Base-by-base conservation (phyloP, 2,113 vertebrate species). In the Brachypodius melanocephalos region DNA sequence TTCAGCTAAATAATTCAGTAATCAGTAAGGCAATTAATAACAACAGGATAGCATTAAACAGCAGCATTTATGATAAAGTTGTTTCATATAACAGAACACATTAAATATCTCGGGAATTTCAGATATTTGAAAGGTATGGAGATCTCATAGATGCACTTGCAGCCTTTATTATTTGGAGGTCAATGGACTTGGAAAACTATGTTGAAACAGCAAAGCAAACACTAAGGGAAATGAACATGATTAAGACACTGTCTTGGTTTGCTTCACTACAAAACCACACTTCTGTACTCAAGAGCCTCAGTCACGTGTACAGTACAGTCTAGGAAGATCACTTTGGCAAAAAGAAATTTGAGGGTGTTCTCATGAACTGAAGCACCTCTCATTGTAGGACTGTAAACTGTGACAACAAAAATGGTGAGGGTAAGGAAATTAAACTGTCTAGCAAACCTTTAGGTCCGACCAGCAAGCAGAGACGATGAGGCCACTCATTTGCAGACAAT, bases 201-300 rank as follows among this genome's bases (percentile, higher is more conserved):
- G 90, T 89, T 67, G 83, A 89, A 95, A 90, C 32, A 89, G 29
- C 85, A 93, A 89, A 85, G 74, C 57, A 94, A 95, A 94, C 65
- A 78, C 19, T 43, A 72, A 84, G 28, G 76, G 65, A 93, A 94
- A 78, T 72, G 68, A 51, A 90, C 65, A 68, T 65, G 43, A 74
- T 81, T 92, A 90, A 84, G 65, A 59, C 17, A 8, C 32, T 90
- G 0, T 73, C 55, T 77, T 68, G 34, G 24, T 66, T 94, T 90
- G 43, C 46, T 74, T 77, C 76, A 59, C 43, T 59, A 40, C 57
- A 63, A 54, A 95, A 78, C 76, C 90, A 88, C 68, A 42, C 57
- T 52, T 94, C 46, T 89, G 40, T 36, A 2, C 28, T 46, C 0
- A 0, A 76, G 42, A 75, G 34, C 54, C 29, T 81, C 38, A 24